A percentile compares a stretch with the other conserved stretches of the same genome.
Evolutionary conservation across 2,113 vertebrate species (phyloP).

Genomic region (Nansenia antarctica): DNA sequence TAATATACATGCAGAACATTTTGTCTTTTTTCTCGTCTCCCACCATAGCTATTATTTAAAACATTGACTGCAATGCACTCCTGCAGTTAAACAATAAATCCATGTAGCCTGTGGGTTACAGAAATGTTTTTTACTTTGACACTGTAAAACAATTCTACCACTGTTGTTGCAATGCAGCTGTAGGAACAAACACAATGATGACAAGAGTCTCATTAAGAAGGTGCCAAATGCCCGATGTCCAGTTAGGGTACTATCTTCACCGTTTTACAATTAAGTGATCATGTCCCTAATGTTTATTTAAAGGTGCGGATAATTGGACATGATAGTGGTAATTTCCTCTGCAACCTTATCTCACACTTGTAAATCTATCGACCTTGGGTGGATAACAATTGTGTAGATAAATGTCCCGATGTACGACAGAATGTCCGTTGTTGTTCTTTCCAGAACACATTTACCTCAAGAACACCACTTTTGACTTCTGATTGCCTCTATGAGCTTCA

Average conservation of each 20-base stretch:
- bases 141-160: conserved; percentile 59
- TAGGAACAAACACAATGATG: conserved; percentile 61
- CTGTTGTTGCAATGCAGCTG: conserved; percentile 70
- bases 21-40: conserved; percentile 43
- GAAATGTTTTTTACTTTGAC: conserved; percentile 64
- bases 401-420: background rate
- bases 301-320: background rate
- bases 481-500: background rate
- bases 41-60: conserved; percentile 52
- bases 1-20: conserved; percentile 25
- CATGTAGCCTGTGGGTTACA: conserved; percentile 67
- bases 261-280: too few species aligned
- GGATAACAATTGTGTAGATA: background rate
- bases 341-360: background rate
- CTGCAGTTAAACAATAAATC: conserved; percentile 60
- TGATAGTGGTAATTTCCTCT: background rate
- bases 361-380: background rate
- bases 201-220: too few species aligned
- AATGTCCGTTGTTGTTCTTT: too few species aligned
- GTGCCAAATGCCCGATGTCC: background rate
- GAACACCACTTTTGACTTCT: background rate
- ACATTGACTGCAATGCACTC: conserved; percentile 50
- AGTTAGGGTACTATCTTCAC: too few species aligned
- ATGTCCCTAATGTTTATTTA: background rate
- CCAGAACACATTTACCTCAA: too few species aligned